Evolutionary conservation across 2,888 invertebrate species (phyloP).

Genomic region (Habroteleia sp.): DNA sequence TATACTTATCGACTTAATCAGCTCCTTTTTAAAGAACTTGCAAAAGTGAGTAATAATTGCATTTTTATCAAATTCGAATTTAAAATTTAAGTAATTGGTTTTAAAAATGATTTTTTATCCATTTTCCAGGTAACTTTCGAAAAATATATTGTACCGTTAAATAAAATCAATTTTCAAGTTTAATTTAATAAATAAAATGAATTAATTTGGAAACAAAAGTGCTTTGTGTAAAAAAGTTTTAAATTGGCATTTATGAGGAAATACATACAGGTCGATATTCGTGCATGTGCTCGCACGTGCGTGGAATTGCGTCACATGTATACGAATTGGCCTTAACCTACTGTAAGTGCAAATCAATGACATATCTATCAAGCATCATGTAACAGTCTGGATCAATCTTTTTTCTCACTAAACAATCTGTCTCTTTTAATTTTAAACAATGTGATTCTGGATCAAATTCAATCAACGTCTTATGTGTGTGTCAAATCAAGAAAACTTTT

Average conservation of each 20-base stretch:
- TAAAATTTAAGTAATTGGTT: too few relatives aligned
- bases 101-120: too few relatives aligned
- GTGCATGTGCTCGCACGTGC: slow-evolving; percentile 55
- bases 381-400: slow-evolving; percentile 16
- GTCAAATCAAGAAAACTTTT: too few relatives aligned
- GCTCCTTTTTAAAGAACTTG: too few relatives aligned
- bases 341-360: slow-evolving; percentile 43
- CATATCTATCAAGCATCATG: slow-evolving; percentile 24
- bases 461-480: slow-evolving; percentile 16
- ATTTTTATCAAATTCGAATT: too few relatives aligned
- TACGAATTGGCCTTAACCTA: slow-evolving; percentile 55
- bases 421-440: slow-evolving; percentile 14
- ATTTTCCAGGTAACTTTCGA: too few relatives aligned
- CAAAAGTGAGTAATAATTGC: too few relatives aligned
- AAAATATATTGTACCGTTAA: too few relatives aligned
- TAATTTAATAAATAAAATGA: too few relatives aligned
- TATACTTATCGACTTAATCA: too few relatives aligned
- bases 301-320: slow-evolving; percentile 54
- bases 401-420: slow-evolving; percentile 12
- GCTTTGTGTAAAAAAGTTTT: too few relatives aligned
- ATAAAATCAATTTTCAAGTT: too few relatives aligned
- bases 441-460: slow-evolving; percentile 5
- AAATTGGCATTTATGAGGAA: slow-evolving; percentile 26
- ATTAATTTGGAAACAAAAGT: background rate
- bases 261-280: slow-evolving; percentile 41